Evolutionary conservation across 2,888 invertebrate genomes (phyloP), one percentile per base, ranked within the genome.

Genomic region (Troides aeacus): DNA sequence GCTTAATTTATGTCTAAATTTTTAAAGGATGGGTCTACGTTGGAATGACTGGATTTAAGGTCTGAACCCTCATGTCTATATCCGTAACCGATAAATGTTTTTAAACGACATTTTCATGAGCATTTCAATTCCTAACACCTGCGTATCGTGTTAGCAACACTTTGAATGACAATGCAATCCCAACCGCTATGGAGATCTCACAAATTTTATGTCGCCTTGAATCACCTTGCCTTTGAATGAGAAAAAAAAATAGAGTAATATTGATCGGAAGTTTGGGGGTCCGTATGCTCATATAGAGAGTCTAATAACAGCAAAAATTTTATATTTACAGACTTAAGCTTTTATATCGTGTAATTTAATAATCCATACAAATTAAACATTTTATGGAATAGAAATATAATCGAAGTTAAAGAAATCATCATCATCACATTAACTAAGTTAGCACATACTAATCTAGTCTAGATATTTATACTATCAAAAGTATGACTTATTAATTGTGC

Each of bases 51-150:
- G 53, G 53, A n/a, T n/a, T 53, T 8, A 53, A 53, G 18, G 1
- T 18, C 18, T 7, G 10, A 6, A 18, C 7, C 53, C 18, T 50
- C 6, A 12, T 7, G 30, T 53, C 53, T 61, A 61, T 61, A 64
- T 67, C 64, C 64, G 58, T 42, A 36, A 58, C 23, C 65, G 71
- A 72, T 71, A 69, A 68, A 71, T 21, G 61, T 42, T 60, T 61
- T 69, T 68, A 69, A 57, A 65, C n/a, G 24, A 56, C 64, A 71
- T 72, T 69, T 72, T 71, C 69, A 68, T 67, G 50, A 3, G 30
- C 57, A 57, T 73, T 62, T 63, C 24, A 71, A 71, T 71, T 72
- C 72, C 61, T 18, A 71, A 72, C 73, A 73, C 73, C 73, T 73
- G 71, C 70, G 53, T 66, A 56, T 64, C 67, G 56, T 39, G 70